Evolutionary conservation across 2,113 vertebrate species (phyloP).

Genomic region (Menura novaehollandiae): DNA sequence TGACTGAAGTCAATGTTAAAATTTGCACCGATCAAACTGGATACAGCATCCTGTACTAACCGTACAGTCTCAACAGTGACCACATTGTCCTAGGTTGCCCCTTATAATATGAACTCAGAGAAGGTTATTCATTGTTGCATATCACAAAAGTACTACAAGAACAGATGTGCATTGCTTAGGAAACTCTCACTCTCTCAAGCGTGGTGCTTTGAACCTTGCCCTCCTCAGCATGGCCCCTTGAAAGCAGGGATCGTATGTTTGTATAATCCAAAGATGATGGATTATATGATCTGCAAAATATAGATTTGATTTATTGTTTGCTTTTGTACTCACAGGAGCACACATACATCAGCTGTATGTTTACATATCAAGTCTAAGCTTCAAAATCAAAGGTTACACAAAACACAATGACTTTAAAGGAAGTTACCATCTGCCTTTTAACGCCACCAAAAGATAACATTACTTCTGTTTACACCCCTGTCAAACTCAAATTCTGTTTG

Average conservation of each 20-base stretch:
- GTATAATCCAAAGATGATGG: background rate
- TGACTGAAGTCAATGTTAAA: background rate
- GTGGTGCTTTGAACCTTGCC: background rate
- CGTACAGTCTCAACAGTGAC: background rate
- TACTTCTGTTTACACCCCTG: background rate
- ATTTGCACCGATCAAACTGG: background rate
- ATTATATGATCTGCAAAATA: background rate
- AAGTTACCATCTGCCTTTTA: background rate
- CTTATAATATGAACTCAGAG: background rate
- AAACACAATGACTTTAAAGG: background rate
- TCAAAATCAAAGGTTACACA: background rate
- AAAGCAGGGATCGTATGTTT: background rate
- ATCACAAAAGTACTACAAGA: background rate
- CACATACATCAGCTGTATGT: background rate
- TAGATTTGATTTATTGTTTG: background rate
- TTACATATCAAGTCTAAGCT: background rate
- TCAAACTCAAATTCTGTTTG: background rate
- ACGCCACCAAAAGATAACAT: background rate
- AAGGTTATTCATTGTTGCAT: background rate
- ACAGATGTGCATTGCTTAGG: background rate
- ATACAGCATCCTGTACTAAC: background rate
- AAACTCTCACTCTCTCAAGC: background rate
- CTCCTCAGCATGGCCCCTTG: rapidly evolving
- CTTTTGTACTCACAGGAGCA: background rate
- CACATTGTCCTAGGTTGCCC: background rate